Percentiles rank a stretch among this genome's conserved stretches.
Evolutionary conservation across 2,797 vertebrate genomes (phyloP).

Genomic region (Amphiprion clarkii): DNA sequence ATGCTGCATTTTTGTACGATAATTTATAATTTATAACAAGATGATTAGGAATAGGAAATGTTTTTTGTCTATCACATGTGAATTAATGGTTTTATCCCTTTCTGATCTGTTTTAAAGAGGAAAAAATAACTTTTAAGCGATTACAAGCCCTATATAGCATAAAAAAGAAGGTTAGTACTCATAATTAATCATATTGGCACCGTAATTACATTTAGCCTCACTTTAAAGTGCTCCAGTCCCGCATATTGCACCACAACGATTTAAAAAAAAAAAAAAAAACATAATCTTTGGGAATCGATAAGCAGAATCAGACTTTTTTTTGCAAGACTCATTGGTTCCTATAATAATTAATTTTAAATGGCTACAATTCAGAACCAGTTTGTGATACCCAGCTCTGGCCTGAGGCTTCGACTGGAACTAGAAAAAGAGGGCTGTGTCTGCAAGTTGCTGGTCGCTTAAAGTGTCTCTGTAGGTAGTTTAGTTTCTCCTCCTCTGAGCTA

Average conservation of each 20-base stretch:
- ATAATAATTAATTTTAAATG: not conserved
- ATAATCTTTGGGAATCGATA: not conserved
- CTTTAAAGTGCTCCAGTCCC: slow-evolving; percentile 20
- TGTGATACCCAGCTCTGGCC: slow-evolving; percentile 24
- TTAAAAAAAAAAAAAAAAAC: slow-evolving; percentile 12
- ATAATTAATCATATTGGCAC: not conserved
- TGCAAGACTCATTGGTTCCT: too few relatives aligned
- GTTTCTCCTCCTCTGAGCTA: slow-evolving; percentile 27
- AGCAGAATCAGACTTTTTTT: slow-evolving; percentile 11
- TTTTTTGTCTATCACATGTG: not conserved
- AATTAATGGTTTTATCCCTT: not conserved
- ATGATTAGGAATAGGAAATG: not conserved
- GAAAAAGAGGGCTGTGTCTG: slow-evolving; percentile 4
- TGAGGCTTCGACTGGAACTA: not conserved
- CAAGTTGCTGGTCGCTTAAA: slow-evolving; percentile 30
- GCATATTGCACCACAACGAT: slow-evolving; percentile 29
- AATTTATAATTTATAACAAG: too few relatives aligned
- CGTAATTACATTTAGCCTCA: not conserved
- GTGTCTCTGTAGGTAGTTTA: slow-evolving; percentile 54
- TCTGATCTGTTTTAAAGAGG: too few relatives aligned
- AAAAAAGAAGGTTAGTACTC: not conserved
- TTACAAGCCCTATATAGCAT: too few relatives aligned
- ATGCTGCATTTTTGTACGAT: too few relatives aligned
- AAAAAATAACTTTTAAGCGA: too few relatives aligned
- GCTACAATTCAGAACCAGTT: slow-evolving; percentile 11